These are phyloP conservation scores for Tangara arthus DNA, from an alignment of 2,797 vertebrate species.

Conservation along the genomic window DNA sequence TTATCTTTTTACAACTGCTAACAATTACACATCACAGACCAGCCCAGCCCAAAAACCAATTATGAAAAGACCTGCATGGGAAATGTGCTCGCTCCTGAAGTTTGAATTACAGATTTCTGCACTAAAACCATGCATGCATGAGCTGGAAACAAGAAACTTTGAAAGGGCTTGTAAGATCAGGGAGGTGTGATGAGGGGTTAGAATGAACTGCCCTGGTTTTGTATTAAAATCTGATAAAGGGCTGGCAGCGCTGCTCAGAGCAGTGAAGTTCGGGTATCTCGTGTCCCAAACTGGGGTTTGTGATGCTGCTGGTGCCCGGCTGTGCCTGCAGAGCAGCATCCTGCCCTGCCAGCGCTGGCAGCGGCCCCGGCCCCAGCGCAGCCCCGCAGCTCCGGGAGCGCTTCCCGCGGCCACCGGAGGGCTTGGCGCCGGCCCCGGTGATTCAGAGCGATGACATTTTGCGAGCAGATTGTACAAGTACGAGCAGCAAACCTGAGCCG, in stretches of 20 bases:
- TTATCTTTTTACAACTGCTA: conserved; percentile 82
- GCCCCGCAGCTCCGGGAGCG: background rate
- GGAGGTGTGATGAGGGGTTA: conserved; percentile 3
- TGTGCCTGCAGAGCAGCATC: accelerated
- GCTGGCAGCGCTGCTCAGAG: background rate
- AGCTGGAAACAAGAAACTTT: conserved; percentile 22
- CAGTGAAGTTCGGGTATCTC: accelerated
- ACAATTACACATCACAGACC: conserved; percentile 77
- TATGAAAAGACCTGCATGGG: conserved; percentile 64
- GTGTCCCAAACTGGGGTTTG: background rate
- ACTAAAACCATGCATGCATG: background rate
- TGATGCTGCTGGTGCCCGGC: accelerated
- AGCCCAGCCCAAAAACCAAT: conserved; percentile 71
- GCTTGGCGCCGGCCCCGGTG: background rate
- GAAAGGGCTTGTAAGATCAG: conserved; percentile 47
- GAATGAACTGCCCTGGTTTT: conserved; percentile 59
- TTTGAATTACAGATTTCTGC: conserved; percentile 55
- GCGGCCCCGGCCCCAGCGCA: background rate
- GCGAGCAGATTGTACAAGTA: conserved; percentile 38
- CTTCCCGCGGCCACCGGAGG: background rate
- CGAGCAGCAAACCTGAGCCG: conserved; percentile 10
- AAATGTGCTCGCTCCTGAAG: background rate
- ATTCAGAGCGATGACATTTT: conserved; percentile 52
- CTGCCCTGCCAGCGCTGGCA: background rate
- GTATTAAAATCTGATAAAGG: conserved; percentile 33